A percentile compares a stretch with the other conserved stretches of the same genome.
Evolutionary conservation across 2,113 vertebrate species (phyloP).

Genomic region (Takifugu bimaculatus): DNA sequence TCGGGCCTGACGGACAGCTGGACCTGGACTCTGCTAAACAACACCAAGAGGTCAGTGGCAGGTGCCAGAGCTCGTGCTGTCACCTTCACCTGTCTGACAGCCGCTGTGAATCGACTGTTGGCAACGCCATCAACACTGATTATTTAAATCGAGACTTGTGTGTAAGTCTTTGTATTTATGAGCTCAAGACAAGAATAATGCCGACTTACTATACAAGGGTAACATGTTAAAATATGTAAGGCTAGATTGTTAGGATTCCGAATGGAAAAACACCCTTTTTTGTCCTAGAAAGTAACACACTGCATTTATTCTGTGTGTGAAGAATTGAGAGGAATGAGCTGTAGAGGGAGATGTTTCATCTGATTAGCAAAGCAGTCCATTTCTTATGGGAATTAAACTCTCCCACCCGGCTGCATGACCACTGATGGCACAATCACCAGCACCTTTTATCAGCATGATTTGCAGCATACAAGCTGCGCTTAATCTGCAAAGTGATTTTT

Average conservation of each 20-base stretch:
- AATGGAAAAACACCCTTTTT: not conserved
- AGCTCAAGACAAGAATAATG: slow-evolving; percentile 16
- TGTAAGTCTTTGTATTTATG: not conserved
- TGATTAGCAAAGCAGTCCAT: slow-evolving; percentile 38
- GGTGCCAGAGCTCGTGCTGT: not conserved
- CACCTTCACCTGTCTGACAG: not conserved
- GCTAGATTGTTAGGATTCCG: slow-evolving; percentile 13
- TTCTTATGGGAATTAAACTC: slow-evolving; percentile 16
- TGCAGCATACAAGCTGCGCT: slow-evolving; percentile 10
- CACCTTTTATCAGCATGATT: slow-evolving; percentile 37
- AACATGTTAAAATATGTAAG: slow-evolving; percentile 23
- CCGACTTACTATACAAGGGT: slow-evolving; percentile 4
- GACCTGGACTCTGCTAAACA: slow-evolving; percentile 73
- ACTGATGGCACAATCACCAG: slow-evolving; percentile 14
- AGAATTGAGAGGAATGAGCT: slow-evolving; percentile 17
- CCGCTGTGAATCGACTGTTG: not conserved
- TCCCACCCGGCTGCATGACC: slow-evolving; percentile 16
- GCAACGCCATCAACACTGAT: not conserved
- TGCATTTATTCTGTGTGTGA: slow-evolving; percentile 2
- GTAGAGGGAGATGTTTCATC: slow-evolving; percentile 27
- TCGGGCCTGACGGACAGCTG: slow-evolving; percentile 72
- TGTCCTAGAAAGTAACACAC: slow-evolving; percentile 32
- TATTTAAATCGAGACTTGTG: slow-evolving; percentile 2
- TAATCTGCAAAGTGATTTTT: not conserved
- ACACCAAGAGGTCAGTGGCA: slow-evolving; percentile 82